Conservation (phyloP, 2,888 invertebrate species). For the Netelia inedita region DNA sequence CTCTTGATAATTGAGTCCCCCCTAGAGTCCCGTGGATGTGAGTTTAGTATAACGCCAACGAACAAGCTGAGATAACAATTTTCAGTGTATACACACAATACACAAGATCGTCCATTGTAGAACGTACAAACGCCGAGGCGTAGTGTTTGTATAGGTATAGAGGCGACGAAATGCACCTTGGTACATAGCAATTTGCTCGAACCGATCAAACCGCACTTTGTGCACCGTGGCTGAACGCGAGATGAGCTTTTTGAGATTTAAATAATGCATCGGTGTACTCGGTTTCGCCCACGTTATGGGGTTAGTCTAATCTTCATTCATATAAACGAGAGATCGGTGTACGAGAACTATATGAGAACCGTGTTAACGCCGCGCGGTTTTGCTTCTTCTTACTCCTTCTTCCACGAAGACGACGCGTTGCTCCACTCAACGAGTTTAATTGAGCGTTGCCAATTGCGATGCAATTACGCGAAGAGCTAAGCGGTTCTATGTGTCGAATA, state of each 20-base stretch:
- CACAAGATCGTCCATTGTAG: too few relatives aligned
- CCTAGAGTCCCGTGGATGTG: conserved; percentile 6
- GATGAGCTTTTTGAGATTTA: conserved; percentile 23
- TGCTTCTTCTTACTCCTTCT: conserved; percentile 18
- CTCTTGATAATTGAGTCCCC: conserved; percentile 63
- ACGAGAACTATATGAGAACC: too few relatives aligned
- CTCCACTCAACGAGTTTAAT: conserved; percentile 74
- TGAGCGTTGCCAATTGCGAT: conserved; percentile 74
- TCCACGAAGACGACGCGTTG: conserved; percentile 55
- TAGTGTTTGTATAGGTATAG: neutral
- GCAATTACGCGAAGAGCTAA: conserved; percentile 71
- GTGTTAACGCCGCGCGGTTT: neutral
- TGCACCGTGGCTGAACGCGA: neutral
- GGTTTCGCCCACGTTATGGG: neutral
- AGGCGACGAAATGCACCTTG: neutral
- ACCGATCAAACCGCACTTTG: conserved; percentile 25
- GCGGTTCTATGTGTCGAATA: conserved; percentile 19
- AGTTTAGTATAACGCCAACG: conserved; percentile 41
- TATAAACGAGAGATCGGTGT: neutral
- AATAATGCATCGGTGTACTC: conserved; percentile 21
- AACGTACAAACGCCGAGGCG: neutral
- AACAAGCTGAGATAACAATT: conserved; percentile 43
- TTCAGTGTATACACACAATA: neutral
- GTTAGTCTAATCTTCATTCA: conserved; percentile 9
- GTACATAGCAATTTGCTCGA: conserved; percentile 38